Conservation (phyloP, 2,797 vertebrate species). For the Sebastes kiyomatsui region DNA sequence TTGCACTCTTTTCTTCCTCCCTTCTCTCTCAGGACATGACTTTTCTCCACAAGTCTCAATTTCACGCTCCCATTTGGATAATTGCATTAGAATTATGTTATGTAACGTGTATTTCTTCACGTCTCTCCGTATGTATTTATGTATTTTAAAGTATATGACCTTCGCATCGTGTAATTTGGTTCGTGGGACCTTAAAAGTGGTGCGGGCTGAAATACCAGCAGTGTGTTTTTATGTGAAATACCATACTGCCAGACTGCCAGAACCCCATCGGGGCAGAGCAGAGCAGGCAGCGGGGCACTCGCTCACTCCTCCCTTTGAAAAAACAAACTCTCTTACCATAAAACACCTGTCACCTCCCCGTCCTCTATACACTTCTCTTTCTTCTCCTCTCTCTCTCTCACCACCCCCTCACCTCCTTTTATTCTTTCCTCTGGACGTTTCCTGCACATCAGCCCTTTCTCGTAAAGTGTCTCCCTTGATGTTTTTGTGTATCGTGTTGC, state of each 20-base stretch:
- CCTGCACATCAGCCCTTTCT: conserved; percentile 28
- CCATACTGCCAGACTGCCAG: conserved; percentile 50
- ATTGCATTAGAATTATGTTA: conserved; percentile 53
- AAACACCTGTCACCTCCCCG: conserved; percentile 64
- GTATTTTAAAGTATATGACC: conserved; percentile 37
- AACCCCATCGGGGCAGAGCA: conserved; percentile 38
- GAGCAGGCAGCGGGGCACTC: conserved; percentile 49
- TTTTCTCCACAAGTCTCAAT: conserved; percentile 23
- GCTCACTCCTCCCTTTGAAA: conserved; percentile 70
- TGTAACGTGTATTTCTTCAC: conserved; percentile 45
- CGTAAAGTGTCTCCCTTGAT: conserved; percentile 16
- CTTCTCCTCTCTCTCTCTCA: not conserved
- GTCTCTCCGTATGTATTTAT: conserved; percentile 29
- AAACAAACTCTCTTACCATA: conserved; percentile 70
- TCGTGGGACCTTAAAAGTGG: conserved; percentile 50
- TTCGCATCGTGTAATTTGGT: conserved; percentile 38
- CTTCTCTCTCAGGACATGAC: conserved; percentile 37
- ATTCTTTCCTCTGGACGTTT: conserved; percentile 20
- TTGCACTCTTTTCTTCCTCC: conserved; percentile 27
- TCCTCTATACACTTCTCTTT: conserved; percentile 5
- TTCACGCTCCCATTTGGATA: conserved; percentile 49
- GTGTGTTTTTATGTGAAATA: conserved; percentile 69
- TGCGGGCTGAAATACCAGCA: conserved; percentile 40
- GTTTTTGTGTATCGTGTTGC: conserved; percentile 13
- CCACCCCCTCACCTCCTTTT: not conserved